Evolutionary conservation across 2,797 vertebrate species (phyloP).

Genomic region (Craterocephalus amniculus): DNA sequence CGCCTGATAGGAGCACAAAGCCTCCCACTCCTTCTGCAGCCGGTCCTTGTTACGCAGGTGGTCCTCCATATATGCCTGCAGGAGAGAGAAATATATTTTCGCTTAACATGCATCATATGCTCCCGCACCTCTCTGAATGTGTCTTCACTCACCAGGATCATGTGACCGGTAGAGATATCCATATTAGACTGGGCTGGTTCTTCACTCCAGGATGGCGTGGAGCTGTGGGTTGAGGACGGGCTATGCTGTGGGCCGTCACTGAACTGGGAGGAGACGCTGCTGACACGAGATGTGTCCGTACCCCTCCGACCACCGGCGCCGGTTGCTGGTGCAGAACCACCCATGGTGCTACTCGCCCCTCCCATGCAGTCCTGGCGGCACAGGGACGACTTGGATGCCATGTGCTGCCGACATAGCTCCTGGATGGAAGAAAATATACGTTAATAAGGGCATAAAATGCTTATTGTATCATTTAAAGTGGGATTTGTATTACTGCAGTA

Average conservation of each 20-base stretch:
- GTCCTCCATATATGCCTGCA: constrained; percentile 97
- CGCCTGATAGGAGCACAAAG: constrained; percentile 94
- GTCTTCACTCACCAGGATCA: constrained; percentile 91
- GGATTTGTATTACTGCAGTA: not conserved
- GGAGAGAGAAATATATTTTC: not conserved
- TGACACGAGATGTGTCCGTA: constrained; percentile 91
- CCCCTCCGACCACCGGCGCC: constrained; percentile 80
- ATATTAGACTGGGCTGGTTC: constrained; percentile 98
- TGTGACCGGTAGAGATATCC: constrained; percentile 99
- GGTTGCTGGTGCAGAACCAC: constrained; percentile 33
- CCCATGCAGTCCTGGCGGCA: constrained; percentile 83
- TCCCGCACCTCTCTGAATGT: not conserved
- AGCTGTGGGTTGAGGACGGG: constrained; percentile 95
- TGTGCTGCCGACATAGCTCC: constrained; percentile 98
- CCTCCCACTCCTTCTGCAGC: constrained; percentile 96
- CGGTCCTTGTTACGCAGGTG: constrained; percentile 95
- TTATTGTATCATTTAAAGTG: not conserved
- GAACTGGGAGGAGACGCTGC: constrained; percentile 98
- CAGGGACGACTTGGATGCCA: constrained; percentile 94
- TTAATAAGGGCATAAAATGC: constrained; percentile 10
- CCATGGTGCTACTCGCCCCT: constrained; percentile 47
- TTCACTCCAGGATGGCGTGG: constrained; percentile 97
- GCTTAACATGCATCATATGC: not conserved
- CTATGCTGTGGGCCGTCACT: constrained; percentile 95
- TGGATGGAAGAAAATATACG: constrained; percentile 55